These are phyloP conservation scores for Torymus tubicola DNA, from an alignment of 2,888 invertebrate genomes.

Conservation along the genomic window DNA sequence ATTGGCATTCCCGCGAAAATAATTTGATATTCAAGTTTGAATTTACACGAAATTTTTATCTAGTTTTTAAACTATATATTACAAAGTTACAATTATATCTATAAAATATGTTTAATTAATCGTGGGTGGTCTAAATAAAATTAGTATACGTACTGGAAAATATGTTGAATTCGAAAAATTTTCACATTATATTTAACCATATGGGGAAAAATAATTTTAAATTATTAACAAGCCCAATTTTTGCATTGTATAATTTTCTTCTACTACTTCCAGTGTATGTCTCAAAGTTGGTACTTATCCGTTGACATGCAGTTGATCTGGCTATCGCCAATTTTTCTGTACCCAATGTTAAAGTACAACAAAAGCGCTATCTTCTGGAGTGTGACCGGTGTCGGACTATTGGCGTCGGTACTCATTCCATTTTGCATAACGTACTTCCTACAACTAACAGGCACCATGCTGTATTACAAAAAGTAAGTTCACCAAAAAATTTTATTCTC, in stretches of 20 bases:
- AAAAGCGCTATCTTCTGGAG: constrained; percentile 62
- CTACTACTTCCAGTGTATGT: constrained; percentile 76
- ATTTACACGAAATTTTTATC: no score
- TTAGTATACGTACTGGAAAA: no score
- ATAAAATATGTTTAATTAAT: no score
- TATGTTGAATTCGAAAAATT: no score
- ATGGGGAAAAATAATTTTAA: no score
- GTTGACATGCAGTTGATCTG: constrained; percentile 72
- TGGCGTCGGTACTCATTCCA: constrained; percentile 67
- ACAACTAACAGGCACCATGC: constrained; percentile 68
- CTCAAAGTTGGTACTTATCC: constrained; percentile 79
- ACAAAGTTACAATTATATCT: no score
- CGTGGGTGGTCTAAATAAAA: no score
- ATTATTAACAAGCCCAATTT: no score
- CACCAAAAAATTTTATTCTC: background rate
- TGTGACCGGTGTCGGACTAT: constrained; percentile 60
- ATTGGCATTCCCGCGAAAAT: no score
- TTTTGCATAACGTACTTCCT: constrained; percentile 66
- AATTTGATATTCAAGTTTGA: no score
- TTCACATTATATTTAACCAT: no score
- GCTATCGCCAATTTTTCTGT: constrained; percentile 71
- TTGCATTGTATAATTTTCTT: background rate
- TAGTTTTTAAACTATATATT: no score
- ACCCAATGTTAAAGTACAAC: constrained; percentile 68
- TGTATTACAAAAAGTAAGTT: constrained; percentile 71